A percentile compares a stretch with the other conserved stretches of the same genome.
phyloP scores from a whole-genome alignment of 2,113 vertebrate species.

The Rostratula benghalensis region DNA sequence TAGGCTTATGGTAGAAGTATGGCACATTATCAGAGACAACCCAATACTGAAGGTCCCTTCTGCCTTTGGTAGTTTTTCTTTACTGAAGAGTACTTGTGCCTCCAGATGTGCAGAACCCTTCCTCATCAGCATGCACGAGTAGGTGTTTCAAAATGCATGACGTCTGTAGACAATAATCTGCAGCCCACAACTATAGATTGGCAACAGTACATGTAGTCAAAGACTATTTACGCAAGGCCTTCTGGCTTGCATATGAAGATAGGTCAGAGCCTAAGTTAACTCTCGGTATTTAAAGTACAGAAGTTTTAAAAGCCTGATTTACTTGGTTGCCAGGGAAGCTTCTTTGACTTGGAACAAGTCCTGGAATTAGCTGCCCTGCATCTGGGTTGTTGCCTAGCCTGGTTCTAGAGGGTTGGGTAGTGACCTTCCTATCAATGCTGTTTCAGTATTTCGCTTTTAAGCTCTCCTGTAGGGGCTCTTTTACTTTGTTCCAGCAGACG shows the following conservation, averaged over 20 bases:
- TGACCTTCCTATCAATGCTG: rapidly evolving
- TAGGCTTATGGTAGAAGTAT: background rate
- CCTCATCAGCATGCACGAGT: background rate
- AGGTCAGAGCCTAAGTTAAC: background rate
- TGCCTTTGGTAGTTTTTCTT: background rate
- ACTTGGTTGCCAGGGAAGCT: background rate
- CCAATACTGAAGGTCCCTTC: background rate
- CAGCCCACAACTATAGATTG: background rate
- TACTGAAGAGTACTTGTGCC: background rate
- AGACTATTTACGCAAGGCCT: background rate
- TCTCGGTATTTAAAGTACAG: background rate
- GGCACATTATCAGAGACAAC: too few relatives aligned
- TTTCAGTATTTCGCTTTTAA: background rate
- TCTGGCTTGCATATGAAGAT: background rate
- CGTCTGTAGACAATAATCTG: background rate
- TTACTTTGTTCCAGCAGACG: background rate
- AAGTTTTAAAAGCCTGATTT: background rate
- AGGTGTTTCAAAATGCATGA: background rate
- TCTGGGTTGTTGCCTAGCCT: background rate
- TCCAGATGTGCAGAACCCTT: background rate
- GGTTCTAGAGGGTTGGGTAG: background rate
- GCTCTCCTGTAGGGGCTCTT: background rate
- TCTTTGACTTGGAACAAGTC: background rate
- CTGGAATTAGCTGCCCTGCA: rapidly evolving
- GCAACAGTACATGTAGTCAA: background rate